Conservation (phyloP, 1,140 invertebrate genomes). For the Venturia canescens region DNA sequence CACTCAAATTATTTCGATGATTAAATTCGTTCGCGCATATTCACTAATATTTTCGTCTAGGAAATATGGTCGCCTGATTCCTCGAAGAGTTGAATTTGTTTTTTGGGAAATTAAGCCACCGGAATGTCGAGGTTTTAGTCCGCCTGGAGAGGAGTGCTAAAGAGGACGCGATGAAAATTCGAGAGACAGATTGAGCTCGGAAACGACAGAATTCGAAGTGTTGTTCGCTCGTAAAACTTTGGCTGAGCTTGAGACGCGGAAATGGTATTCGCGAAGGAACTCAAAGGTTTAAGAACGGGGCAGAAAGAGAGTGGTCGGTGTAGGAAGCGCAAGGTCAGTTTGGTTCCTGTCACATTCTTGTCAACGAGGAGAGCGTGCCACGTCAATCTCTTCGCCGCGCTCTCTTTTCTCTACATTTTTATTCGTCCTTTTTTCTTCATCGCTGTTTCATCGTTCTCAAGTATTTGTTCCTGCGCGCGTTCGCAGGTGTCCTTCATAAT, state of each 20-base stretch:
- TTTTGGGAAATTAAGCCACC: too few species aligned
- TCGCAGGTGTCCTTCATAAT: background rate
- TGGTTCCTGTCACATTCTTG: constrained; percentile 77
- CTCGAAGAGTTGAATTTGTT: too few species aligned
- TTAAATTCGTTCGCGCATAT: too few species aligned
- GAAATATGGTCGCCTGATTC: too few species aligned
- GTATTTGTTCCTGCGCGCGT: too few species aligned
- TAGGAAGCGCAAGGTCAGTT: constrained; percentile 69
- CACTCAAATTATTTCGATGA: too few species aligned
- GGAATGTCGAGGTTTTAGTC: too few species aligned
- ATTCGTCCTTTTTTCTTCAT: constrained; percentile 9
- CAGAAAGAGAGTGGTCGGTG: constrained; percentile 36
- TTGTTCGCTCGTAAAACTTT: background rate
- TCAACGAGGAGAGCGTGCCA: constrained; percentile 74
- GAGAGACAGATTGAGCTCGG: too few species aligned
- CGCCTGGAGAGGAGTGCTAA: too few species aligned
- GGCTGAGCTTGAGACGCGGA: background rate
- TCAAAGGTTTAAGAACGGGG: background rate
- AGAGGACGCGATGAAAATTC: too few species aligned
- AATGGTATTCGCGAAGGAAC: background rate
- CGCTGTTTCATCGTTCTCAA: background rate
- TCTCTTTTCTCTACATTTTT: constrained; percentile 57
- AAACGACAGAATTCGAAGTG: background rate
- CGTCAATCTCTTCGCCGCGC: constrained; percentile 74
- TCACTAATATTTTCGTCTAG: too few species aligned